Evolutionary conservation across 2,888 invertebrate genomes (phyloP), one percentile per base, ranked within the genome.

Genomic region (Meta bourneti): DNA sequence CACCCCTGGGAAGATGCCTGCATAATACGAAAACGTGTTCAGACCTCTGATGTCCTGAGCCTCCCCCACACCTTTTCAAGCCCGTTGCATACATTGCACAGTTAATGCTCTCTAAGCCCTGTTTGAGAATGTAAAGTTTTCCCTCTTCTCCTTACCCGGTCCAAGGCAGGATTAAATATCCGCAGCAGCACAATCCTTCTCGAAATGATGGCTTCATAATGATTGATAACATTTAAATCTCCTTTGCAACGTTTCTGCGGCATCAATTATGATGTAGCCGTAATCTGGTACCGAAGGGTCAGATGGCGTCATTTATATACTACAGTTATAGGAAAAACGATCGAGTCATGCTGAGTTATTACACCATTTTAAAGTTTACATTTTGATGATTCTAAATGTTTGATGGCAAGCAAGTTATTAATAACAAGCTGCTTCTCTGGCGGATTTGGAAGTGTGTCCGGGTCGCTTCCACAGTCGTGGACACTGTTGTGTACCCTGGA

Each of bases 1-100:
- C 20, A 9, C 54, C 69, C 51, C 8, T 16, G 74, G 80, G 70
- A 81, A 77, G 52, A 75, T 61, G 51, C 85, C 69, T 90, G 85
- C 85, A 85, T 90, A 90, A 90, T 85, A 90, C 80, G 85, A 74
- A 52, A 69, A 85, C 80, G 90, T 90, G 90, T 75, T 71, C 19
- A 48, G 89, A 89, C 69, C 82, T 9, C 34, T 52, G 34, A 84
- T 84, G 83, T 16, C 61, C 61, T 61, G 61, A 61, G 61, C 61
- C 61, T 61, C 8, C 61, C 34, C 34, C 34, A 1, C 34, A 34
- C 34, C 34, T 34, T 2, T 61, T 61, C 16, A 16, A 16, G 61
- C 61, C 61, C 61, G 61, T 34, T 34, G 34, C 34, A 4, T 2
- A 34, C 34, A 34, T 34, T 34, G 1, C 34, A 34, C 34, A 61